A percentile compares a stretch with the other conserved stretches of the same genome.
These are phyloP conservation scores for Lampris megalopsis DNA, from an alignment of 2,113 vertebrate genomes.

Conservation along the genomic window DNA sequence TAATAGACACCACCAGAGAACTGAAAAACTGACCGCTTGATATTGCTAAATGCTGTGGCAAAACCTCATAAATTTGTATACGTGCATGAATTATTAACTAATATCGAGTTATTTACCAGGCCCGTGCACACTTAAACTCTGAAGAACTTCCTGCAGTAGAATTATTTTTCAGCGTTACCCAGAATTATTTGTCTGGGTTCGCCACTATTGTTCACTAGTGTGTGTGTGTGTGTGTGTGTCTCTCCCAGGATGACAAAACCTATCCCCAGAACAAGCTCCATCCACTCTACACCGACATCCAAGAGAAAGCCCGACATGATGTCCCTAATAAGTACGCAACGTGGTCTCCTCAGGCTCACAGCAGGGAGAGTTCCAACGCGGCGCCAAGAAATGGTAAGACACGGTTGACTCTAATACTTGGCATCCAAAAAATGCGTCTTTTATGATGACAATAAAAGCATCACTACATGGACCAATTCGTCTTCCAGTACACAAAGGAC, in stretches of 20 bases:
- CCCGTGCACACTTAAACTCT: too few relatives aligned
- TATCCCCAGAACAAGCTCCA: conserved; percentile 91
- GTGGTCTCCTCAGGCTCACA: conserved; percentile 84
- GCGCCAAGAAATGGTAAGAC: conserved; percentile 77
- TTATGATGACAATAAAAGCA: too few relatives aligned
- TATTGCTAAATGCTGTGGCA: too few relatives aligned
- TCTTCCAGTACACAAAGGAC: too few relatives aligned
- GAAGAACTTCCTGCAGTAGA: neutral
- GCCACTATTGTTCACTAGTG: neutral
- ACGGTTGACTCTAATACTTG: conserved; percentile 1
- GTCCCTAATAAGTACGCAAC: conserved; percentile 84
- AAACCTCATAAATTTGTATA: too few relatives aligned
- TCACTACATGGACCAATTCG: too few relatives aligned
- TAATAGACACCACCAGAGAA: too few relatives aligned
- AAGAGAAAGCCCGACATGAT: conserved; percentile 84
- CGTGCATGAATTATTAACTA: too few relatives aligned
- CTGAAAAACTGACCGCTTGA: too few relatives aligned
- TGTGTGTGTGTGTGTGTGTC: neutral
- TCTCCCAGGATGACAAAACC: conserved; percentile 85
- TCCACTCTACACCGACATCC: conserved; percentile 85
- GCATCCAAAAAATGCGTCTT: neutral
- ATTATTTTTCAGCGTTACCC: neutral
- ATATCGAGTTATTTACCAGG: too few relatives aligned
- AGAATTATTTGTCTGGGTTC: neutral
- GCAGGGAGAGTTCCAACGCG: neutral